These are phyloP conservation scores for Xiphophorus maculatus DNA, from an alignment of 2,113 vertebrate species.

Conservation along the genomic window DNA sequence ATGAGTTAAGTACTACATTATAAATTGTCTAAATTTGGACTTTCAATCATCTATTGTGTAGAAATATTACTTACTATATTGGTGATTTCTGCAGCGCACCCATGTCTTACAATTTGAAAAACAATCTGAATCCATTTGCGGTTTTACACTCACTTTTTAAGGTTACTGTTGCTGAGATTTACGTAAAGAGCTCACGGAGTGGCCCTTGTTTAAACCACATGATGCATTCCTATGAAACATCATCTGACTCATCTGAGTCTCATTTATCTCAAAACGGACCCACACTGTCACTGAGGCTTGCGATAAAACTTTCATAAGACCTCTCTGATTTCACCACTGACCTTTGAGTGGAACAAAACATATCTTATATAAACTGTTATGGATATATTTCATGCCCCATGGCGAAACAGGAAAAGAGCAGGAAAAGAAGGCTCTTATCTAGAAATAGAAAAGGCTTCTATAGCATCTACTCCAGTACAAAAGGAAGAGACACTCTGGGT, in stretches of 20 bases:
- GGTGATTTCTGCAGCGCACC: too few relatives aligned
- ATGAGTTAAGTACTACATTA: neutral
- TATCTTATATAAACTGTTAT: constrained; percentile 2
- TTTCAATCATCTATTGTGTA: neutral
- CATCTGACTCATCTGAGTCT: constrained; percentile 34
- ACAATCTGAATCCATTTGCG: neutral
- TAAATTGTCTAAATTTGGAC: too few relatives aligned
- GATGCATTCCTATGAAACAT: constrained; percentile 35
- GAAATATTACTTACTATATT: neutral
- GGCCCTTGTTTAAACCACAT: constrained; percentile 28
- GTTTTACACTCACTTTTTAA: neutral
- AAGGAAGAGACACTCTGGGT: constrained; percentile 2
- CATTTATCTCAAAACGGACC: constrained; percentile 24
- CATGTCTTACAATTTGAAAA: too few relatives aligned
- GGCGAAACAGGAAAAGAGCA: neutral
- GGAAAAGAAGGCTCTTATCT: constrained; percentile 4
- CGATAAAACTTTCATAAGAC: constrained; percentile 6
- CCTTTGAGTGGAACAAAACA: constrained; percentile 1
- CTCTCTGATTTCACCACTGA: neutral
- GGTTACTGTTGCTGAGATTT: neutral
- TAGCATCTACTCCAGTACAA: constrained; percentile 3
- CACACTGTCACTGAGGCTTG: neutral
- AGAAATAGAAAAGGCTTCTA: neutral
- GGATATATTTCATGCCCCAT: neutral
- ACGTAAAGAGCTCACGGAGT: constrained; percentile 5